Conservation (phyloP, 2,888 invertebrate species). For the Phasia obesa region DNA sequence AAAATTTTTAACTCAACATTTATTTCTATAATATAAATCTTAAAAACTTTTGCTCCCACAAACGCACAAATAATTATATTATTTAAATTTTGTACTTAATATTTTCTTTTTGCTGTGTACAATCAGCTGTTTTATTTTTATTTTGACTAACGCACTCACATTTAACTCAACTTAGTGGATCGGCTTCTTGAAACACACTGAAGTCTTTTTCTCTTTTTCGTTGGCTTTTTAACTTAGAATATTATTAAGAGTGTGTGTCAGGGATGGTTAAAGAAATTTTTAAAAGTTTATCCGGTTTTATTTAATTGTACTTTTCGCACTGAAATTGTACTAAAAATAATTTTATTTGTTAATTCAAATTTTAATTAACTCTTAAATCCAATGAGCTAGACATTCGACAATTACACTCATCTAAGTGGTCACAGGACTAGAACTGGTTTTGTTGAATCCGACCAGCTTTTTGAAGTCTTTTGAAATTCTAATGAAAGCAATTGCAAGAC, state of each 20-base stretch:
- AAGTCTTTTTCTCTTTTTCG: slow-evolving; percentile 32
- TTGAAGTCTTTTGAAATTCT: no score
- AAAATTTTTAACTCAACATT: not conserved
- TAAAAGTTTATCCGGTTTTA: no score
- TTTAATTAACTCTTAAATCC: no score
- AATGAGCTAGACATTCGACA: no score
- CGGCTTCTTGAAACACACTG: slow-evolving; percentile 59
- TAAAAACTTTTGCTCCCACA: not conserved
- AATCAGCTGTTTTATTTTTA: slow-evolving; percentile 42
- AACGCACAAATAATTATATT: not conserved
- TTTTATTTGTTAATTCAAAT: no score
- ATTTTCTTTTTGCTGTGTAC: not conserved
- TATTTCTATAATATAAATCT: not conserved
- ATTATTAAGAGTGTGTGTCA: slow-evolving; percentile 35
- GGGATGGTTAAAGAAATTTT: no score
- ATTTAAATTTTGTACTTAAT: not conserved
- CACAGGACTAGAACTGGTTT: no score
- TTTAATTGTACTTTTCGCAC: no score
- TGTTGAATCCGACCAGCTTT: no score
- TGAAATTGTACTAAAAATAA: no score
- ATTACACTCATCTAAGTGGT: no score
- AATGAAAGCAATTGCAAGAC: no score
- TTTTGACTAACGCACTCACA: slow-evolving; percentile 6
- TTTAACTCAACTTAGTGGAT: slow-evolving; percentile 36
- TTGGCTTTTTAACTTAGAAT: slow-evolving; percentile 38